Base-by-base conservation (phyloP, 2,797 vertebrate genomes). In the Lagocephalus sceleratus region DNA sequence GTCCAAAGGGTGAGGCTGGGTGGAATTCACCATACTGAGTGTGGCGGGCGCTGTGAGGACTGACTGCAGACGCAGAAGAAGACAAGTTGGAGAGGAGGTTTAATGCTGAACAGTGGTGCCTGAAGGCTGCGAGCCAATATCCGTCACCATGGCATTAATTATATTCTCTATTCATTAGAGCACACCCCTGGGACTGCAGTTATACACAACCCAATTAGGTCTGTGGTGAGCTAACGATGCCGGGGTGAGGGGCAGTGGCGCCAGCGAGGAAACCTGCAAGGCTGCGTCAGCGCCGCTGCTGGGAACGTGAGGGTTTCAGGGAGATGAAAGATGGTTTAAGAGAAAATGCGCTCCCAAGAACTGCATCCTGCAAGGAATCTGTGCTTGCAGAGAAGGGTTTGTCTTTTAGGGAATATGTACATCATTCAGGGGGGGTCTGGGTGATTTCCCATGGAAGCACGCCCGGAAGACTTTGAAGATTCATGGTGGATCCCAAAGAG, bases 171-270 rank as follows among this genome's bases (percentile, higher is more conserved):
- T 89, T 89, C 83, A 87, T 90, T 85, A 85, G 66, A 73, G 73
- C 56, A 67, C 73, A 83, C 79, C 78, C 74, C 40, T 51, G 76
- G 76, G 81, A 76, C 63, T 14, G 41, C 68, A 69, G 71, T 86
- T 89, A 86, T 89, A 88, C 78, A 70, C 74, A 75, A 76, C 68
- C 87, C 87, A 90, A 88, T 89, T 88, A 90, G 71, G 81, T 83
- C 82, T 83, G 76, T 68, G 70, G 85, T 85, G 83, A 77, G 78
- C 66, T 85, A 77, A 86, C 63, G 76, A 87, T 58, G 80, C 76
- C 3, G 56, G 68, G 63, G 66, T 42, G 60, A 63, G 71, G 78
- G 66, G 67, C 71, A 81, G 65, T 71, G 63, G 72, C 60, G 79
- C 65, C 70, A 71, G 72, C 64, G 57, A 54, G 63, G 54, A 83